phyloP scores from a whole-genome alignment of 1,140 invertebrate genomes.

The Spodoptera litura region DNA sequence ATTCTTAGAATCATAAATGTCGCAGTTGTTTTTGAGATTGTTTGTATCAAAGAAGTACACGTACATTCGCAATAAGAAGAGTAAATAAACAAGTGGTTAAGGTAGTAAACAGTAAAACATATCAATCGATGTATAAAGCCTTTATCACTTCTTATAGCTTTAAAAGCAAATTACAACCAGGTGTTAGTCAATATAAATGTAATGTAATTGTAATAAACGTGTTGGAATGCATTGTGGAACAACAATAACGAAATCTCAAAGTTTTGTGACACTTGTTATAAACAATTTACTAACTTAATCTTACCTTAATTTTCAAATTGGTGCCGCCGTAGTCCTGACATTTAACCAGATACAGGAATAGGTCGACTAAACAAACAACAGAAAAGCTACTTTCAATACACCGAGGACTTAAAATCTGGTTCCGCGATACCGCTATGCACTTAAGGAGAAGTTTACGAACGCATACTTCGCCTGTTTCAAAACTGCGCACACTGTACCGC shows the following conservation, averaged over 20 bases:
- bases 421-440: slow-evolving; percentile 65
- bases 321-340: background rate
- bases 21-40: background rate
- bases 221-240: background rate
- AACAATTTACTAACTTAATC: background rate
- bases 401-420: slow-evolving; percentile 61
- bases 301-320: slow-evolving; percentile 34
- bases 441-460: slow-evolving; percentile 51
- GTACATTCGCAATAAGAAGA: no score
- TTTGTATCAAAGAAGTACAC: background rate
- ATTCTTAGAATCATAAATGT: slow-evolving; percentile 18
- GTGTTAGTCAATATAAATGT: slow-evolving; percentile 11
- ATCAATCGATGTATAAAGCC: background rate
- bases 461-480: slow-evolving; percentile 47
- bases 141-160: background rate
- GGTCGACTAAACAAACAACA: slow-evolving; percentile 53
- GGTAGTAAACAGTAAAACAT: no score
- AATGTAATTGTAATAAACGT: slow-evolving; percentile 2
- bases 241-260: background rate
- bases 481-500: slow-evolving; percentile 45
- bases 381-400: slow-evolving; percentile 56
- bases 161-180: slow-evolving; percentile 1
- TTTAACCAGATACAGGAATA: slow-evolving; percentile 49
- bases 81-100: background rate
- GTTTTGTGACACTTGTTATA: background rate